Evolutionary conservation across 2,888 invertebrate genomes (phyloP).

Genomic region (Mythimna albipuncta): DNA sequence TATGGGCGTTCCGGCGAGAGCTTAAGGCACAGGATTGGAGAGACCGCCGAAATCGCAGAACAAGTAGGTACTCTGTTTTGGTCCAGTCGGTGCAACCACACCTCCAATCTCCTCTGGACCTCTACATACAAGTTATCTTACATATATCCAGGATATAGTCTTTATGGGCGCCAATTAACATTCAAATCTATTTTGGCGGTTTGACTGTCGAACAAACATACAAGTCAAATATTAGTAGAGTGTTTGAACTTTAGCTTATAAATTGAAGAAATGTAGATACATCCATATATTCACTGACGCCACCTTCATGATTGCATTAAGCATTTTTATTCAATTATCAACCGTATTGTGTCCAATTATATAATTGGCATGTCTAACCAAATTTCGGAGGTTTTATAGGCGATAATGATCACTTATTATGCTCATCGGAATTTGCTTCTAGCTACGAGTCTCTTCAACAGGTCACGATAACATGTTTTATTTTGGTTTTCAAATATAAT

Average conservation of each 20-base stretch:
- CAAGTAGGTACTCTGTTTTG: no score
- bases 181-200: conserved; percentile 4
- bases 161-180: background rate
- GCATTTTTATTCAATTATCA: conserved; percentile 37
- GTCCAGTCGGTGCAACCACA: no score
- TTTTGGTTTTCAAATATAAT: background rate
- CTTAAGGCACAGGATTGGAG: no score
- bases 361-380: conserved; percentile 41
- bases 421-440: conserved; percentile 35
- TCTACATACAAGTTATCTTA: background rate
- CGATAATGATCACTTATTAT: conserved; percentile 52
- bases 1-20: no score
- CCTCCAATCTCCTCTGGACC: no score
- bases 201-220: background rate
- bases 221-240: background rate
- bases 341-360: conserved; percentile 24
- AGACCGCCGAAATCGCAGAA: no score
- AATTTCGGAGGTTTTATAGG: conserved; percentile 53
- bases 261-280: background rate
- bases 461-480: background rate
- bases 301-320: conserved; percentile 25
- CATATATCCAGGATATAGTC: background rate
- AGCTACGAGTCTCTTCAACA: conserved; percentile 24
- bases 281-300: conserved; percentile 1
- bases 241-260: conserved; percentile 8